Percentiles rank a stretch among this genome's conserved stretches.
These are phyloP conservation scores for Trichacis sp. DNA, from an alignment of 2,888 invertebrate species.

Conservation along the genomic window DNA sequence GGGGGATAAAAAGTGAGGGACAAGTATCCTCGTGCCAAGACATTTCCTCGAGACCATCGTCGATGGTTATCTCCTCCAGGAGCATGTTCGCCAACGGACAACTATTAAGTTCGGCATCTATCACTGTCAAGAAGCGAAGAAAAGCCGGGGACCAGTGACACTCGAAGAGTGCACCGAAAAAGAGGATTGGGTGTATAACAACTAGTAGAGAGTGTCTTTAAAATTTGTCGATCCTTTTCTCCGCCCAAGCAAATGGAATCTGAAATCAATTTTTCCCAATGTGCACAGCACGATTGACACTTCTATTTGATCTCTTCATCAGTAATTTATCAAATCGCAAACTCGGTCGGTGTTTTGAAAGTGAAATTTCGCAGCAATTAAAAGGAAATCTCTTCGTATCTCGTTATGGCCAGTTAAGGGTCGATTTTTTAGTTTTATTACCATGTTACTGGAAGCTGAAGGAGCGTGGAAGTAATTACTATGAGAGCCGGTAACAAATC, in stretches of 20 bases:
- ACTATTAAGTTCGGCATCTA: constrained; percentile 60
- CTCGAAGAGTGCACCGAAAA: constrained; percentile 19
- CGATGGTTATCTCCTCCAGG: constrained; percentile 31
- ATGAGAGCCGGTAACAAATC: constrained; percentile 55
- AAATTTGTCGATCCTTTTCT: too few species aligned
- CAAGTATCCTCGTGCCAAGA: constrained; percentile 7
- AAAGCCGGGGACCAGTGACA: constrained; percentile 18
- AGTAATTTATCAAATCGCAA: background rate
- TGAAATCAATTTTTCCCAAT: too few species aligned
- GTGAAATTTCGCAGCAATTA: constrained; percentile 30
- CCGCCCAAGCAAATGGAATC: too few species aligned
- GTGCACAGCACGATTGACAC: background rate
- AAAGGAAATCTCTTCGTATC: constrained; percentile 23
- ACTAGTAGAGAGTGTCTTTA: too few species aligned
- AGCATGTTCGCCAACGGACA: constrained; percentile 47
- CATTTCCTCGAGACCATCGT: constrained; percentile 22
- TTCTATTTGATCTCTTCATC: background rate
- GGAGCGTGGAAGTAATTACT: constrained; percentile 53
- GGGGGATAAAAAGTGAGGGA: constrained; percentile 13
- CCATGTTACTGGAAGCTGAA: constrained; percentile 44
- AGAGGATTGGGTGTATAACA: constrained; percentile 26
- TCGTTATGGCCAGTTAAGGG: constrained; percentile 28
- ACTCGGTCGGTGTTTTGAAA: background rate
- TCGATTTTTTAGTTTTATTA: constrained; percentile 44
- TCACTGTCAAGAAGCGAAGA: constrained; percentile 52